Conservation (phyloP, 2,113 vertebrate species). For the Zosterops pallidus region DNA sequence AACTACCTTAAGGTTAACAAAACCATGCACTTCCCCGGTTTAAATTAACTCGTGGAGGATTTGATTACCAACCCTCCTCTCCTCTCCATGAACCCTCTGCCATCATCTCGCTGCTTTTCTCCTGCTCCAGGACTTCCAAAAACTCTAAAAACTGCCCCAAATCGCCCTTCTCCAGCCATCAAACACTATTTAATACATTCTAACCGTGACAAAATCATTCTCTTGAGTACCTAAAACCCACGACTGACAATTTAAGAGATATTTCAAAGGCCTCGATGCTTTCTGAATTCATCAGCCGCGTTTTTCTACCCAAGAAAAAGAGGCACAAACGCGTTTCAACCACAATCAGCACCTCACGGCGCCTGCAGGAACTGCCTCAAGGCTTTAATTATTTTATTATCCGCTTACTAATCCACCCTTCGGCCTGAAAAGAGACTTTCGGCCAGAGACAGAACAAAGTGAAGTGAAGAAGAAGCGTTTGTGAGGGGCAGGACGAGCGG, state of each 20-base stretch:
- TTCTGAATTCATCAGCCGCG: neutral
- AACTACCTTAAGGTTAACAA: neutral
- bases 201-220: neutral
- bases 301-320: neutral
- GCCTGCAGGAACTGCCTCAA: no score
- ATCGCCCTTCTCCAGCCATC: no score
- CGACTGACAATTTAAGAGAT: neutral
- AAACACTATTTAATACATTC: neutral
- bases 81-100: neutral
- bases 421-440: neutral
- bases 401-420: neutral
- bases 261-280: neutral
- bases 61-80: neutral
- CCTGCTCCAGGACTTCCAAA: neutral
- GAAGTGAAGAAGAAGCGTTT: fast-evolving
- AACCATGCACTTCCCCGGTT: neutral
- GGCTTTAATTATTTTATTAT: neutral
- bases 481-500: fast-evolving
- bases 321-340: neutral
- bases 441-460: fast-evolving
- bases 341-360: neutral
- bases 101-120: neutral
- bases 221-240: neutral
- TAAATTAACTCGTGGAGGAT: neutral
- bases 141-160: neutral